Evolutionary conservation across 1,140 invertebrate species (phyloP).

Genomic region (Melipona quadrifasciata): DNA sequence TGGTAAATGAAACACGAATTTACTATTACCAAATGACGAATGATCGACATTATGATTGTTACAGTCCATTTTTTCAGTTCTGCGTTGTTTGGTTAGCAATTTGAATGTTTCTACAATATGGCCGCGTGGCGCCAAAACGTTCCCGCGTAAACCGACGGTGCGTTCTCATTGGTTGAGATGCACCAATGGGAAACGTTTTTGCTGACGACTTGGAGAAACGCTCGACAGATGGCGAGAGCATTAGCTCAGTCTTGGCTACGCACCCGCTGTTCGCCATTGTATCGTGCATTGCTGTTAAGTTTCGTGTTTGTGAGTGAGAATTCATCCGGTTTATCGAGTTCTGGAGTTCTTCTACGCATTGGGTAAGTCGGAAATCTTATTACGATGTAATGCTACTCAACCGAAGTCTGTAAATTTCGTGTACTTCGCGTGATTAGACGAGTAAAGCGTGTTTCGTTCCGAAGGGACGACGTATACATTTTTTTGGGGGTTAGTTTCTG

Average conservation of each 20-base stretch:
- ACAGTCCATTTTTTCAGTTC: background rate
- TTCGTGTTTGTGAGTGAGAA: conserved; percentile 72
- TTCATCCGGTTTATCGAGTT: conserved; percentile 61
- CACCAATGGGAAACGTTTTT: conserved; percentile 42
- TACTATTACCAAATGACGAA: background rate
- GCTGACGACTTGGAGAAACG: background rate
- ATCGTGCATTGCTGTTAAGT: conserved; percentile 67
- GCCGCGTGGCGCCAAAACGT: conserved; percentile 11
- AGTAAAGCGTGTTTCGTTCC: background rate
- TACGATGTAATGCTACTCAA: background rate
- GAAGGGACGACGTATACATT: conserved; percentile 47
- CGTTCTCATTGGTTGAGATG: conserved; percentile 20
- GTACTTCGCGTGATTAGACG: background rate
- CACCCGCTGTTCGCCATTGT: conserved; percentile 71
- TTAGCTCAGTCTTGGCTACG: conserved; percentile 57
- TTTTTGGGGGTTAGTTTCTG: conserved; percentile 69
- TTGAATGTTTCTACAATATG: conserved; percentile 22
- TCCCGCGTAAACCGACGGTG: conserved; percentile 62
- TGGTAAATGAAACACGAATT: background rate
- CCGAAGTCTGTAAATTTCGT: background rate
- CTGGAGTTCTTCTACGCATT: conserved; percentile 21
- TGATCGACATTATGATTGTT: background rate
- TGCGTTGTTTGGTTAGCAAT: background rate
- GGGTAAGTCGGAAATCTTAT: conserved; percentile 56
- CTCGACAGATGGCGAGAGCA: conserved; percentile 67